These are phyloP conservation scores for Elysia crispata DNA, from an alignment of 2,888 invertebrate genomes.

Conservation along the genomic window DNA sequence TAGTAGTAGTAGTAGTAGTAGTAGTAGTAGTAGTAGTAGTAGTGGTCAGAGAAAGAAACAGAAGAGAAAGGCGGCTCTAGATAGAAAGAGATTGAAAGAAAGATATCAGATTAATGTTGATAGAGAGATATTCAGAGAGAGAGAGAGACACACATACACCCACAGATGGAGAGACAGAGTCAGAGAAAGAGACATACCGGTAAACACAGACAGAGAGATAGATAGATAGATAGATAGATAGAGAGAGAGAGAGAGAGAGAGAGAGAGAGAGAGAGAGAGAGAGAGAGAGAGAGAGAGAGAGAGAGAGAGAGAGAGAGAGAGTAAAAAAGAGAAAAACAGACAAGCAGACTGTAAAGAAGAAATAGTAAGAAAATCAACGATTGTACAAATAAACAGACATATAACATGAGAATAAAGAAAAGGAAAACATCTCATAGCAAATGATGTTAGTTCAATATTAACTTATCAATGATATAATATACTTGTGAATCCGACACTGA, in stretches of 20 bases:
- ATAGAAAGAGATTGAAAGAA: conserved; percentile 86
- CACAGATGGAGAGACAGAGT: conserved; percentile 69
- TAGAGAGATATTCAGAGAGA: not conserved
- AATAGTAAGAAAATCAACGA: too few species aligned
- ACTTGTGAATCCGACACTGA: too few species aligned
- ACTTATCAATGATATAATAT: too few species aligned
- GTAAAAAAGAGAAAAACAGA: conserved; percentile 17
- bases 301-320: conserved; percentile 11
- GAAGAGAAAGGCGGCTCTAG: conserved; percentile 83
- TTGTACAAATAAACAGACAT: too few species aligned
- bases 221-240: not conserved
- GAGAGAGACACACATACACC: conserved; percentile 43
- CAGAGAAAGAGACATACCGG: too few species aligned
- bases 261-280: conserved; percentile 30
- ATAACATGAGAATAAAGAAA: too few species aligned
- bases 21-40: not conserved
- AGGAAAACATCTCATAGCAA: too few species aligned
- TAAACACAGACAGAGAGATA: too few species aligned
- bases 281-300: conserved; percentile 39
- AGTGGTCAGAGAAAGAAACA: not conserved
- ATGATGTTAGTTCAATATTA: too few species aligned
- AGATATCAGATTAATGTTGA: not conserved
- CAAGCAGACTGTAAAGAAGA: too few species aligned
- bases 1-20: conserved; percentile 10
- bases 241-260: not conserved